These are phyloP conservation scores for Ochropleura plecta DNA, from an alignment of 2,888 invertebrate genomes.

Conservation along the genomic window DNA sequence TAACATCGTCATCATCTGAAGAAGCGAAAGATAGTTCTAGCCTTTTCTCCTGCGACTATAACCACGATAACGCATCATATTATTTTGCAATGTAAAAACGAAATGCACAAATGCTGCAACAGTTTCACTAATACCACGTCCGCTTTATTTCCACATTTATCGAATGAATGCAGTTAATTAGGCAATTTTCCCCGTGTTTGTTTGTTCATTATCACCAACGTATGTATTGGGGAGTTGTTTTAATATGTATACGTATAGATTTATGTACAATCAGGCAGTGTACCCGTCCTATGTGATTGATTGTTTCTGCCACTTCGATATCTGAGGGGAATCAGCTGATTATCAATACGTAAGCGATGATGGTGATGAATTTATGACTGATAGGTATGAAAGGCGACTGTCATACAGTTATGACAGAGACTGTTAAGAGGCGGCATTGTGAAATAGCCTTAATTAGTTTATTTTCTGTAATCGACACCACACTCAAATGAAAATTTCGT, in stretches of 20 bases:
- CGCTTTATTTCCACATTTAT: slow-evolving; percentile 25
- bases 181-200: slow-evolving; percentile 55
- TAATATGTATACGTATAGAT: too few relatives aligned
- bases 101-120: slow-evolving; percentile 1
- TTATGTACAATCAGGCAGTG: neutral
- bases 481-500: neutral
- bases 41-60: neutral
- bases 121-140: slow-evolving; percentile 14
- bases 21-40: neutral
- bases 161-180: slow-evolving; percentile 54
- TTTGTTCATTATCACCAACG: slow-evolving; percentile 43
- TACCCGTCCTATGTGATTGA: slow-evolving; percentile 6
- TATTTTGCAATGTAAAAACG: neutral
- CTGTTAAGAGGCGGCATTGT: neutral
- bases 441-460: neutral
- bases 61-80: slow-evolving; percentile 3
- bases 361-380: slow-evolving; percentile 2
- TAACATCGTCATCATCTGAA: too few relatives aligned
- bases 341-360: slow-evolving; percentile 13
- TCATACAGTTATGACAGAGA: neutral
- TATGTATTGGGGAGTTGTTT: neutral
- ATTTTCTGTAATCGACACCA: neutral
- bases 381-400: neutral
- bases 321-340: neutral
- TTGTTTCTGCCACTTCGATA: neutral